Conservation (phyloP, 2,797 vertebrate species). For the Chrysolophus pictus region DNA sequence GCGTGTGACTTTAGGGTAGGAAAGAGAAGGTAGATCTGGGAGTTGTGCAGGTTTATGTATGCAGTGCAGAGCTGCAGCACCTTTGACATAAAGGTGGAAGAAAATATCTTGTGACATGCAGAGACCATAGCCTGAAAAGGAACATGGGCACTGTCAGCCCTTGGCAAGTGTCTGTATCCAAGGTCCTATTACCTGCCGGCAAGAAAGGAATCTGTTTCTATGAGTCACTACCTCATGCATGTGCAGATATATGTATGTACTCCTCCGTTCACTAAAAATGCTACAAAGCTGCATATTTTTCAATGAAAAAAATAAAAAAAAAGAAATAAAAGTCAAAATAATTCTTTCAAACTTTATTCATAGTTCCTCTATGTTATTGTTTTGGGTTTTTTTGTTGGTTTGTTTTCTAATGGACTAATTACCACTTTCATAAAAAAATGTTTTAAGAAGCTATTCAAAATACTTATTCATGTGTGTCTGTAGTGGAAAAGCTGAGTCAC, state of each 20-base stretch:
- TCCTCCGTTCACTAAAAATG: neutral
- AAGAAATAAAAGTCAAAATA: neutral
- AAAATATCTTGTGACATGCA: neutral
- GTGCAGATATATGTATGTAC: neutral
- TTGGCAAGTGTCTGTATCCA: rapidly evolving
- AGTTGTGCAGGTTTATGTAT: neutral
- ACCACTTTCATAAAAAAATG: neutral
- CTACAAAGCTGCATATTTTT: neutral
- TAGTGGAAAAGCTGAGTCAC: too few relatives aligned
- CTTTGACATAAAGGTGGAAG: neutral
- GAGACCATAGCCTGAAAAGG: neutral
- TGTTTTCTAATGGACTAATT: neutral
- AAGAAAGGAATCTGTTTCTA: neutral
- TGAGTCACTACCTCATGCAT: neutral
- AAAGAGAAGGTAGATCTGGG: neutral
- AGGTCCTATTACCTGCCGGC: neutral
- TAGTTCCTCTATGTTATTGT: neutral
- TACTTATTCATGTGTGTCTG: neutral
- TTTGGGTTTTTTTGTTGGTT: neutral
- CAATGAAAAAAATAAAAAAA: neutral
- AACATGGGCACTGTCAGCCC: neutral
- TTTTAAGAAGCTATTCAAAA: neutral
- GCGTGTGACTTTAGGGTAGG: rapidly evolving
- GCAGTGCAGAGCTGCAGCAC: neutral
- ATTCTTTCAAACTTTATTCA: neutral